Conservation (phyloP, 2,888 invertebrate species). For the Athripsodes cinereus region DNA sequence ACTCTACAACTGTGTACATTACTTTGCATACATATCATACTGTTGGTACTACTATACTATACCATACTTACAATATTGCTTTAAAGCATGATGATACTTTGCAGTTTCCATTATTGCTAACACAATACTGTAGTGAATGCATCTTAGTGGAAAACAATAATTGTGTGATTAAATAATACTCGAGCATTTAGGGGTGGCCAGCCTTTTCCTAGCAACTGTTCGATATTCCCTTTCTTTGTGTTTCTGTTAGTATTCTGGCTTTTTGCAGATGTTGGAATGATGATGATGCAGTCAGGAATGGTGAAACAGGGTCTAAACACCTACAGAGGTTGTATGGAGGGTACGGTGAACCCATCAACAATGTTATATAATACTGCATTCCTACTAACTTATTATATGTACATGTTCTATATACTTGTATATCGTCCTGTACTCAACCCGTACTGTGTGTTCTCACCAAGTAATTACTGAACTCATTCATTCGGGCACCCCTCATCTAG, state of each 20-base stretch:
- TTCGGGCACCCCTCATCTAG: not conserved
- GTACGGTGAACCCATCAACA: slow-evolving; percentile 56
- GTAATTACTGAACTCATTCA: slow-evolving; percentile 25
- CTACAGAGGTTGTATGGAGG: slow-evolving; percentile 70
- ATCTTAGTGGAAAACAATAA: not conserved
- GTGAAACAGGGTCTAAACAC: slow-evolving; percentile 84
- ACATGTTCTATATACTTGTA: not conserved
- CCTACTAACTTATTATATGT: slow-evolving; percentile 20
- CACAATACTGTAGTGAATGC: not conserved
- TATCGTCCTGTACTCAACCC: not conserved
- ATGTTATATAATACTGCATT: too few species aligned
- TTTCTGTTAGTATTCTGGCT: slow-evolving; percentile 53
- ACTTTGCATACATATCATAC: too few species aligned
- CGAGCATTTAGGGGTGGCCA: not conserved
- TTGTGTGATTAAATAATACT: not conserved
- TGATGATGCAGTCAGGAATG: slow-evolving; percentile 95
- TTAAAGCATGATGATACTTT: slow-evolving; percentile 10
- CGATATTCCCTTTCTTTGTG: slow-evolving; percentile 13
- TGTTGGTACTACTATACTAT: slow-evolving; percentile 10
- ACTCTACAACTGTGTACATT: too few species aligned
- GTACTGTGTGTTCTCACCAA: not conserved
- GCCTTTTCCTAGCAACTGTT: not conserved
- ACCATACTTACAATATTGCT: slow-evolving; percentile 4
- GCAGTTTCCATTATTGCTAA: slow-evolving; percentile 11
- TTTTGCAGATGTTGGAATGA: slow-evolving; percentile 94